Conservation (phyloP, 2,113 vertebrate genomes). For the Tyto alba region DNA sequence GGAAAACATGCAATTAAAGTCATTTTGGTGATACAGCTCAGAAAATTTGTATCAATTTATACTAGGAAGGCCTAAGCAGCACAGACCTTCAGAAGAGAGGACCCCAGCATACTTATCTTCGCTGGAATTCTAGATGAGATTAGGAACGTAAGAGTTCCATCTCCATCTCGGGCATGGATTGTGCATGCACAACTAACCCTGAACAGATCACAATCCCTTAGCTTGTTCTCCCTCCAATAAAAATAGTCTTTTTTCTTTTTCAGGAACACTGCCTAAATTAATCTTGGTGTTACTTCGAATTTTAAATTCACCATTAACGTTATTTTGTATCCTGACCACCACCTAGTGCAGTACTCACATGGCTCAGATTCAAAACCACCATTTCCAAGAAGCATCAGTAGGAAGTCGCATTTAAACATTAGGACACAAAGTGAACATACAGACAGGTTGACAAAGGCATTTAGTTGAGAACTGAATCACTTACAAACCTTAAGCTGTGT, state of each 20-base stretch:
- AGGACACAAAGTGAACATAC: background rate
- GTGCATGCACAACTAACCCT: background rate
- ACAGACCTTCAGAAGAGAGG: background rate
- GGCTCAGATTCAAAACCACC: background rate
- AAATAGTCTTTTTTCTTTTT: background rate
- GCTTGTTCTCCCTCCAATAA: background rate
- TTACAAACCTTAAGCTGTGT: constrained; percentile 94
- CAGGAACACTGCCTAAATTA: background rate
- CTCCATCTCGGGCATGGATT: background rate
- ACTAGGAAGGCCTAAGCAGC: background rate
- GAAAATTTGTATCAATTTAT: background rate
- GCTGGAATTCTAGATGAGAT: background rate
- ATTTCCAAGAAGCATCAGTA: background rate
- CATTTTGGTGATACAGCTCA: background rate
- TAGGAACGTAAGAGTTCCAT: rapidly evolving
- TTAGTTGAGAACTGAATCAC: background rate
- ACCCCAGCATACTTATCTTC: background rate
- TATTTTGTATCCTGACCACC: rapidly evolving
- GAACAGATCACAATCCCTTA: background rate
- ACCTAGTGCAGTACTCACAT: background rate
- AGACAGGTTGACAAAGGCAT: background rate
- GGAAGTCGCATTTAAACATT: background rate
- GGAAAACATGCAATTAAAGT: background rate
- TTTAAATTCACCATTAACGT: background rate
- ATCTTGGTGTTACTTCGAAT: background rate